Evolutionary conservation across 2,113 vertebrate species (phyloP), one percentile per base, ranked within the genome.

Genomic region (Notiomystis cincta): DNA sequence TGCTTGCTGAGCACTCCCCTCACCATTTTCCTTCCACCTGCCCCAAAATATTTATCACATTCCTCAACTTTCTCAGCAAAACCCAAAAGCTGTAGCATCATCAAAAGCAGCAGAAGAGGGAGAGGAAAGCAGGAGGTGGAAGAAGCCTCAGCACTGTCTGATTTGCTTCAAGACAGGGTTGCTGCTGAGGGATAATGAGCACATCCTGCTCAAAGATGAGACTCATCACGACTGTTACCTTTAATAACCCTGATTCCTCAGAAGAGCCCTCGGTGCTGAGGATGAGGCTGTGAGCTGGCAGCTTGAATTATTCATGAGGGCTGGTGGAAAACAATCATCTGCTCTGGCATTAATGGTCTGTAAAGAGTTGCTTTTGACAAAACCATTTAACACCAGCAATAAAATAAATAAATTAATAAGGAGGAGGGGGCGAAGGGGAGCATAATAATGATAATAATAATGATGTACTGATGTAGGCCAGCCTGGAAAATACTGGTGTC

Each of bases 301-400:
- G 24, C 24, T 65, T 79, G 83, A 87, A 85, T 97, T 93, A 96
- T 97, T 95, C 95, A 93, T 85, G 51, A 71, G 66, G 31, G 47
- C 53, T 89, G 65, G 57, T 77, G 65, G 86, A 95, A 94, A 93
- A 73, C 83, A 90, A 91, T 94, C 96, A 92, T 86, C 93, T 73
- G 16, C 72, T 95, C 86, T 76, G 81, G 64, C 94, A 95, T 83
- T 97, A 97, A 97, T 92, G 91, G 82, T 56, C 94, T 96, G 89
- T 86, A 96, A 96, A 95, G 66, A 62, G 89, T 83, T 93, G 73
- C 82, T 96, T 97, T 95, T 93, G 92, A 97, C 94, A 96, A 96
- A 95, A 90, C 57, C 76, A 86, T 97, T 96, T 96, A 96, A 93
- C 91, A 95, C 76, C 37, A 87, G 67, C 89, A 85, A 86, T 90